Conservation (phyloP, 2,113 vertebrate genomes). For the Labrus mixtus region DNA sequence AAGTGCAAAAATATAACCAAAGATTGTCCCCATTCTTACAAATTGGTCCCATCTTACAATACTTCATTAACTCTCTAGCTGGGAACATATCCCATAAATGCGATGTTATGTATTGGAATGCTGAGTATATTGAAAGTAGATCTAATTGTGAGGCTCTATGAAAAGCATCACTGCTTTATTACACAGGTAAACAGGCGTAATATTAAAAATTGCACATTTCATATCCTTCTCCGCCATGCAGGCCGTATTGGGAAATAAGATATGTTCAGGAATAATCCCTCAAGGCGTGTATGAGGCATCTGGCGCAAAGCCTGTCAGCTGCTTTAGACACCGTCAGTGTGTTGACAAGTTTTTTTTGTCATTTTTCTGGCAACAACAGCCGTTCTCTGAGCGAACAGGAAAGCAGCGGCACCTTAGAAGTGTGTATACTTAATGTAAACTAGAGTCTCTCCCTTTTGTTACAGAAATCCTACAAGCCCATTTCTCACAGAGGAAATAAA, state of each 20-base stretch:
- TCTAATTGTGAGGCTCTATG: constrained; percentile 46
- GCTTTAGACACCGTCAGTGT: constrained; percentile 26
- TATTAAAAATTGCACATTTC: constrained; percentile 44
- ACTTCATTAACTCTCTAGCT: constrained; percentile 21
- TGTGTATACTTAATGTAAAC: constrained; percentile 20
- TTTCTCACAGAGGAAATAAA: constrained; percentile 43
- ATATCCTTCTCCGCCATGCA: constrained; percentile 33
- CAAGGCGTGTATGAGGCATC: constrained; percentile 1
- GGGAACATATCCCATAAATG: constrained; percentile 3
- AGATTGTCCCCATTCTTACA: too few species aligned
- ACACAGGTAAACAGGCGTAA: constrained; percentile 44
- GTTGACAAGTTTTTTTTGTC: constrained; percentile 43
- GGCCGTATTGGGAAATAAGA: constrained; percentile 55
- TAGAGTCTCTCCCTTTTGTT: constrained; percentile 34
- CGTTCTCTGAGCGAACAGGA: constrained; percentile 15
- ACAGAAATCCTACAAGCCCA: constrained; percentile 32
- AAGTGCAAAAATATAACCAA: too few species aligned
- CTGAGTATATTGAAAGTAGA: constrained; percentile 13
- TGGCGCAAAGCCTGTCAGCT: constrained; percentile 46
- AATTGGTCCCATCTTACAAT: not conserved
- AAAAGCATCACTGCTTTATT: constrained; percentile 37
- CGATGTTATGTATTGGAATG: not conserved
- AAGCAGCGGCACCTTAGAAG: constrained; percentile 1
- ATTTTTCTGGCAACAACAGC: constrained; percentile 29
- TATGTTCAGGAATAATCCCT: constrained; percentile 44